Evolutionary conservation across 2,888 invertebrate species (phyloP).

Genomic region (Archaeoteleia sp.): DNA sequence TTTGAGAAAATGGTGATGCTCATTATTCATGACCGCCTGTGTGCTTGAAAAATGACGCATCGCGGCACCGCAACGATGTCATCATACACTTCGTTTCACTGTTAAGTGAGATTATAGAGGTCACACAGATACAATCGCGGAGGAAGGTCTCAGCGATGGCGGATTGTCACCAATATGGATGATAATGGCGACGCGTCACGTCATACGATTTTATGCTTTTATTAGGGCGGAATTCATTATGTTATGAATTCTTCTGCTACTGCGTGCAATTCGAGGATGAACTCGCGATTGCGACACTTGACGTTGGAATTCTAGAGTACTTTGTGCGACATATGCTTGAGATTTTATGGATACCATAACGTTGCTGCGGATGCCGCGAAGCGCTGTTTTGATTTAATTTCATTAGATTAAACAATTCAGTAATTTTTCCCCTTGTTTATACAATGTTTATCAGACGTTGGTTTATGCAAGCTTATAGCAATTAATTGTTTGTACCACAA

Average conservation of each 20-base stretch:
- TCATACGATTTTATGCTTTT: constrained; percentile 52
- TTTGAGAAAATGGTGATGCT: constrained; percentile 31
- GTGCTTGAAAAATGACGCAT: constrained; percentile 50
- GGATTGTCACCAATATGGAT: constrained; percentile 53
- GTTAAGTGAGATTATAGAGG: constrained; percentile 54
- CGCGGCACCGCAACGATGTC: constrained; percentile 43
- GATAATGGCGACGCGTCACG: constrained; percentile 51
- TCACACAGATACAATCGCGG: constrained; percentile 49
- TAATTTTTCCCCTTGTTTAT: no score
- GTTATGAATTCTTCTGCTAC: constrained; percentile 40
- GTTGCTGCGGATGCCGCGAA: no score
- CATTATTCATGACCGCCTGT: constrained; percentile 29
- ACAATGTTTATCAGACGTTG: no score
- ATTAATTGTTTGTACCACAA: no score
- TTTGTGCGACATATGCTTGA: no score
- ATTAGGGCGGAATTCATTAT: constrained; percentile 55
- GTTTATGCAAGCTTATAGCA: no score
- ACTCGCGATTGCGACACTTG: constrained; percentile 36
- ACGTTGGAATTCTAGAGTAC: constrained; percentile 34
- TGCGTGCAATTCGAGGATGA: constrained; percentile 38
- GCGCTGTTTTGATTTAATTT: no score
- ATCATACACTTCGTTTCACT: constrained; percentile 53
- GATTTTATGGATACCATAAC: no score
- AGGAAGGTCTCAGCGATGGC: constrained; percentile 53
- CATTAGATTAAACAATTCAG: no score